phyloP scores from a whole-genome alignment of 1,140 invertebrate species.

The Leptonema lineaticorne region DNA sequence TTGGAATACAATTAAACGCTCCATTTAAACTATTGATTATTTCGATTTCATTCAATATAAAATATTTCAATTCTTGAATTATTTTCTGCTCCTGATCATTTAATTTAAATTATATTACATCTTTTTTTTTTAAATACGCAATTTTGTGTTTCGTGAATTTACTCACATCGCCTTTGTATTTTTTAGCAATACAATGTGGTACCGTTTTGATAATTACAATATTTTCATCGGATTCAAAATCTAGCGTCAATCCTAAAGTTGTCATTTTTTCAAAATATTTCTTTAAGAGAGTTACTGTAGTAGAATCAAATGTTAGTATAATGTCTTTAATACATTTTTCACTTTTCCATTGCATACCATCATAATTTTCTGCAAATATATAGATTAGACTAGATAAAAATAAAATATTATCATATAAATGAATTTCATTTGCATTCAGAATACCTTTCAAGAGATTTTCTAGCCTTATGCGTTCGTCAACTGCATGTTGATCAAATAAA shows the following conservation, averaged over 20 bases:
- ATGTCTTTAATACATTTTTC: conserved; percentile 26
- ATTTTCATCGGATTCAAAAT: conserved; percentile 26
- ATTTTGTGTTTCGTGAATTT: no score
- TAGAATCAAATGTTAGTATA: neutral
- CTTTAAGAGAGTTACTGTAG: conserved; percentile 43
- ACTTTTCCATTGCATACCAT: conserved; percentile 46
- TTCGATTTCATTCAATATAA: conserved; percentile 45
- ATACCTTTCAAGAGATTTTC: conserved; percentile 57
- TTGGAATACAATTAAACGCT: conserved; percentile 46
- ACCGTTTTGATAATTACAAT: conserved; percentile 26
- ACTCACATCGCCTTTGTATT: conserved; percentile 18
- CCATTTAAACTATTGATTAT: conserved; percentile 45
- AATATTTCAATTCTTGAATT: neutral
- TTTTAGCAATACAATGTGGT: conserved; percentile 20
- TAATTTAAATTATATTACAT: conserved; percentile 38
- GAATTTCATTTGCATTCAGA: neutral
- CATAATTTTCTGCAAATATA: conserved; percentile 13
- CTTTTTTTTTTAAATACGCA: conserved; percentile 39
- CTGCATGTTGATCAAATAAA: conserved; percentile 70
- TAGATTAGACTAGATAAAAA: conserved; percentile 6
- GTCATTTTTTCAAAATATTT: conserved; percentile 47
- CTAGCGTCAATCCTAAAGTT: conserved; percentile 45
- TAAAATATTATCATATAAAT: conserved; percentile 24
- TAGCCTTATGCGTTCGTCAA: conserved; percentile 65
- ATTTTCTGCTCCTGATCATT: neutral